phyloP scores from a whole-genome alignment of 2,797 vertebrate species.

The Neomorphus geoffroyi region DNA sequence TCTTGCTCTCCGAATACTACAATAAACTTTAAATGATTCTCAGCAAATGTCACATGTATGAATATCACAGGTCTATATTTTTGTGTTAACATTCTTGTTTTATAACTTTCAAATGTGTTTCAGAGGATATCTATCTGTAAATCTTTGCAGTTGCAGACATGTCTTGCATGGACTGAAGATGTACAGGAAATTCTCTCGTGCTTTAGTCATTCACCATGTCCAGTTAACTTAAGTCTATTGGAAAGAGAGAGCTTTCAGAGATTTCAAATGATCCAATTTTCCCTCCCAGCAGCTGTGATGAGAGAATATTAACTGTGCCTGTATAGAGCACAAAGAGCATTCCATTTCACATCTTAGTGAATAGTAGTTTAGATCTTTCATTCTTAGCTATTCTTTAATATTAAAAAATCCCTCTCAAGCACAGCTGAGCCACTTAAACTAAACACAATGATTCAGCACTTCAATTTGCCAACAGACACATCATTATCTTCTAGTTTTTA shows the following conservation, averaged over 20 bases:
- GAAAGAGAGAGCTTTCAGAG: not conserved
- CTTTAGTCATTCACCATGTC: not conserved
- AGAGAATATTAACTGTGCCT: not conserved
- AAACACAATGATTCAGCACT: conserved; percentile 40
- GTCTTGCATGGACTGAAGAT: not conserved
- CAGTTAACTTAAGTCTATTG: not conserved
- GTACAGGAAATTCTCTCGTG: not conserved
- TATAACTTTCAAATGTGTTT: not conserved
- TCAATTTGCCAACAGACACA: conserved; percentile 29
- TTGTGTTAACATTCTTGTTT: not conserved
- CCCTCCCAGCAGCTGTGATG: not conserved
- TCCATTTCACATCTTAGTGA: not conserved
- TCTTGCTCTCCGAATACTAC: not conserved
- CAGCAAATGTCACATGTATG: not conserved
- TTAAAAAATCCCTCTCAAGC: not conserved
- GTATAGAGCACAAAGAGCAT: not conserved
- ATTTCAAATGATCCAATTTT: not conserved
- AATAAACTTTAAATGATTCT: not conserved
- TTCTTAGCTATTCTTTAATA: not conserved
- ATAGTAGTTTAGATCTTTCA: not conserved
- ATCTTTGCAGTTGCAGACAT: not conserved
- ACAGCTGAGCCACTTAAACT: conserved; percentile 18
- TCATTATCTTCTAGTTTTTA: conserved; percentile 24
- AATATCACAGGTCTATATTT: not conserved
- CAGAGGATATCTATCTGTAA: not conserved